Conservation (phyloP, 2,888 invertebrate genomes). For the Dione juno region DNA sequence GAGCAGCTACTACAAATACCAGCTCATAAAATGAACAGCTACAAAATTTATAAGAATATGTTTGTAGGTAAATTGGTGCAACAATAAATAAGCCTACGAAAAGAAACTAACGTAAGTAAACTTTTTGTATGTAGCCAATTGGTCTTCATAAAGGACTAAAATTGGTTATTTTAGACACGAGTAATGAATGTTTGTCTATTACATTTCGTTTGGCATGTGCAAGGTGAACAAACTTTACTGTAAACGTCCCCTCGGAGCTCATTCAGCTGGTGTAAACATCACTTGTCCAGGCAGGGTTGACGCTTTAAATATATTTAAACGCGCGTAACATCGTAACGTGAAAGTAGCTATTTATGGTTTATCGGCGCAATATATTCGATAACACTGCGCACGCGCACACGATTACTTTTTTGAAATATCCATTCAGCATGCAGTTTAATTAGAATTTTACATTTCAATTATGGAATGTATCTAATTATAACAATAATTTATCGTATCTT, state of each 20-base stretch:
- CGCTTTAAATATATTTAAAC: slow-evolving; percentile 52
- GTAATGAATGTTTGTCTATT: slow-evolving; percentile 18
- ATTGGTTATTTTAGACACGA: neutral
- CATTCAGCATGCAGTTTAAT: slow-evolving; percentile 32
- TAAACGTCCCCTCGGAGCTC: slow-evolving; percentile 64
- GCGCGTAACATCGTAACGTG: slow-evolving; percentile 45
- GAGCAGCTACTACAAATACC: neutral
- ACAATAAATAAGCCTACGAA: neutral
- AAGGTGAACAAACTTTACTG: slow-evolving; percentile 72
- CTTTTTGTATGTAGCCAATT: neutral
- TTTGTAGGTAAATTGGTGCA: neutral
- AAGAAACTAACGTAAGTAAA: neutral
- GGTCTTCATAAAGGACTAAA: neutral
- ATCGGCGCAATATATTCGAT: slow-evolving; percentile 37
- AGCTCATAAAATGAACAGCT: slow-evolving; percentile 3
- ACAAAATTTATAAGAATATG: neutral
- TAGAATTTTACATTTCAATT: slow-evolving; percentile 27
- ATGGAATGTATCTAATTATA: slow-evolving; percentile 19
- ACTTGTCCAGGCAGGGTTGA: slow-evolving; percentile 63
- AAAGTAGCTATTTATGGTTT: slow-evolving; percentile 45
- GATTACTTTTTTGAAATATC: slow-evolving; percentile 29
- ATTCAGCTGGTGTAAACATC: slow-evolving; percentile 69
- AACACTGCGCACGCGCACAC: slow-evolving; percentile 34
- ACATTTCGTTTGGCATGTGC: slow-evolving; percentile 46
- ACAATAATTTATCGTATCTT: slow-evolving; percentile 17